Evolutionary conservation across 92 coral and sea anemone species (phyloP).

Genomic region (Parazoanthus swiftii): DNA sequence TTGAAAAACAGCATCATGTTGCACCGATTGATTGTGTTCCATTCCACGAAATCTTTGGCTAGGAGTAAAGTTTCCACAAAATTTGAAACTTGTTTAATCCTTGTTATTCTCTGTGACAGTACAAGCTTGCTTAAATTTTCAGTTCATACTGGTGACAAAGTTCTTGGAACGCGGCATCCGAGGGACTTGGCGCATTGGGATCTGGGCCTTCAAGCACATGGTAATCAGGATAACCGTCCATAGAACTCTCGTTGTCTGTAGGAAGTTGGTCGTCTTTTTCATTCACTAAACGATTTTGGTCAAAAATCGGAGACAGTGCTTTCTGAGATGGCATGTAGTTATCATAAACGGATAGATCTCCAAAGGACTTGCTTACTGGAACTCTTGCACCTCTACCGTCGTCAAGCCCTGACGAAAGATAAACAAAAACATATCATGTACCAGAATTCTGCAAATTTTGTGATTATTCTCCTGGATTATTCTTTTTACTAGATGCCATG

Average conservation of each 20-base stretch:
- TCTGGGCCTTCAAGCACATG: constrained; percentile 38
- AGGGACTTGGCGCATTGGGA: constrained; percentile 34
- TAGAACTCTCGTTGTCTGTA: constrained; percentile 26
- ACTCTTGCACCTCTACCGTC: background rate
- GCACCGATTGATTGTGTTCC: no score
- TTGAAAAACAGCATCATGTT: no score
- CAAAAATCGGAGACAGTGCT: background rate
- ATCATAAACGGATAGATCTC: constrained; percentile 27
- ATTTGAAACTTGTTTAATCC: no score
- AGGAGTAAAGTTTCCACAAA: no score
- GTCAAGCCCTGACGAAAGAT: background rate
- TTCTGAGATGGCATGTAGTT: constrained; percentile 6
- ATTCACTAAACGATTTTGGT: background rate
- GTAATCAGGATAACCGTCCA: constrained; percentile 16
- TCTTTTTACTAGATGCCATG: no score
- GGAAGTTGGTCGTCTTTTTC: background rate
- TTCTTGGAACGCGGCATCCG: background rate
- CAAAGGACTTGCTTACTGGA: constrained; percentile 12
- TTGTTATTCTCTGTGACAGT: no score
- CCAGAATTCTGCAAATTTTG: background rate
- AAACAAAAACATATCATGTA: background rate
- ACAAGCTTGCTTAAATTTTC: no score
- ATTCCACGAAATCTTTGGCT: no score
- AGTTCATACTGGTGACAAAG: background rate
- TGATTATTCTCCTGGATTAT: no score